Percentiles rank a stretch among this genome's conserved stretches.
Evolutionary conservation across 2,113 vertebrate species (phyloP).

Genomic region (Circaetus gallicus): DNA sequence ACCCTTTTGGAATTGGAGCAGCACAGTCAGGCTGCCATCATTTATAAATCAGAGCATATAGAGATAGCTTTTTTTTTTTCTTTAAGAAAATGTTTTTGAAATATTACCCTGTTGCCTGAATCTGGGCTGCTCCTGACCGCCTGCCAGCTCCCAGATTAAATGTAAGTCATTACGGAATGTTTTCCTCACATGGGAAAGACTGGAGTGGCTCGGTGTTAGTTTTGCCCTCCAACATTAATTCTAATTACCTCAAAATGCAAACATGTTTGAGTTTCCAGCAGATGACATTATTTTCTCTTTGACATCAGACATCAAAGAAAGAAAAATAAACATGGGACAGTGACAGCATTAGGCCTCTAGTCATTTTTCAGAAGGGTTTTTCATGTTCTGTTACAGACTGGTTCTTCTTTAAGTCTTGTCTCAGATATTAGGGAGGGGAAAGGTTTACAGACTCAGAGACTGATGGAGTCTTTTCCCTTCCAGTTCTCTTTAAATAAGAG

Average conservation of each 20-base stretch:
- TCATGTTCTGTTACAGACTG: slow-evolving; percentile 71
- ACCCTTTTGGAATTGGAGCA: neutral
- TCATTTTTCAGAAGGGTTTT: slow-evolving; percentile 76
- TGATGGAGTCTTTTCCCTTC: slow-evolving; percentile 71
- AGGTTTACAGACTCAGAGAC: slow-evolving; percentile 54
- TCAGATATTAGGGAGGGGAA: slow-evolving; percentile 68
- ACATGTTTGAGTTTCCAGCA: slow-evolving; percentile 73
- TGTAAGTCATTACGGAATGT: slow-evolving; percentile 76
- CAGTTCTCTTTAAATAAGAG: slow-evolving; percentile 68
- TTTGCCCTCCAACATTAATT: slow-evolving; percentile 79
- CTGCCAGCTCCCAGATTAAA: slow-evolving; percentile 73
- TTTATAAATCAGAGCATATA: neutral
- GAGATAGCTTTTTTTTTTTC: neutral
- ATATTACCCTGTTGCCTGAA: slow-evolving; percentile 56
- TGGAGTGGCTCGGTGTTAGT: slow-evolving; percentile 61
- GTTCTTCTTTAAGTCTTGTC: slow-evolving; percentile 71
- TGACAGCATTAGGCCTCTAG: slow-evolving; percentile 73
- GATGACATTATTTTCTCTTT: slow-evolving; percentile 79
- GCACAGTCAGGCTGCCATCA: neutral
- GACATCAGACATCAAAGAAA: slow-evolving; percentile 79
- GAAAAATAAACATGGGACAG: slow-evolving; percentile 76
- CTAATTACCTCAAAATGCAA: slow-evolving; percentile 81
- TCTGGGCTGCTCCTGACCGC: slow-evolving; percentile 56
- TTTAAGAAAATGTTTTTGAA: slow-evolving; percentile 55
- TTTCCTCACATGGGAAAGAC: slow-evolving; percentile 72